Evolutionary conservation across 2,113 vertebrate species (phyloP).

Genomic region (Neolamprologus caudopunctatus): DNA sequence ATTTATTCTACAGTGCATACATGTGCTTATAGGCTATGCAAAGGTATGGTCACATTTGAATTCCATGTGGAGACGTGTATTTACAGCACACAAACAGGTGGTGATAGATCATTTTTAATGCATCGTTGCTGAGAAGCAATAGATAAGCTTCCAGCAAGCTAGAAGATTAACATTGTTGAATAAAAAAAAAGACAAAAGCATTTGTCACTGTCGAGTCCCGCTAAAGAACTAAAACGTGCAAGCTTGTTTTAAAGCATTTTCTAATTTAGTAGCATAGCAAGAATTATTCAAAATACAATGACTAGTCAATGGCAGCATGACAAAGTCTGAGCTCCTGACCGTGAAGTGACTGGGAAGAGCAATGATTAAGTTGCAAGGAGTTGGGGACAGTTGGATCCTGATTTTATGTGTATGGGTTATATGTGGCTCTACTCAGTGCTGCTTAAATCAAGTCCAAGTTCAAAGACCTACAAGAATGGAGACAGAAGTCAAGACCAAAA

Average conservation of each 20-base stretch:
- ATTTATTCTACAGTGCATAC: not conserved
- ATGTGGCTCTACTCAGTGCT: not conserved
- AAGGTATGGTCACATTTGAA: not conserved
- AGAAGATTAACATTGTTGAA: not conserved
- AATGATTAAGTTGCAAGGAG: not conserved
- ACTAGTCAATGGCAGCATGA: not conserved
- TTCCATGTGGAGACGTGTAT: not conserved
- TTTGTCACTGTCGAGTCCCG: not conserved
- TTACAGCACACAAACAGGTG: not conserved
- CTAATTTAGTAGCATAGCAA: not conserved
- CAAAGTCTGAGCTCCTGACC: not conserved
- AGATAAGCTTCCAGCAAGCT: not conserved
- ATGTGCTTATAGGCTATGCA: not conserved
- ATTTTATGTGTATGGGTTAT: not conserved
- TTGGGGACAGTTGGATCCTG: not conserved
- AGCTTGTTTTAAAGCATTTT: not conserved
- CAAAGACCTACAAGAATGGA: not conserved
- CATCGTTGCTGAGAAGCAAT: not conserved
- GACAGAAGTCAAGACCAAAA: not conserved
- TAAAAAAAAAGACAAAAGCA: not conserved
- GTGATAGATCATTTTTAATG: not conserved
- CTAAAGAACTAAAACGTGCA: not conserved
- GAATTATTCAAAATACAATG: not conserved
- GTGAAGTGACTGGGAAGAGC: not conserved
- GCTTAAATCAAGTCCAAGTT: not conserved